Evolutionary conservation across 2,797 vertebrate genomes (phyloP), one percentile per base, ranked within the genome.

Genomic region (Silurus aristotelis): DNA sequence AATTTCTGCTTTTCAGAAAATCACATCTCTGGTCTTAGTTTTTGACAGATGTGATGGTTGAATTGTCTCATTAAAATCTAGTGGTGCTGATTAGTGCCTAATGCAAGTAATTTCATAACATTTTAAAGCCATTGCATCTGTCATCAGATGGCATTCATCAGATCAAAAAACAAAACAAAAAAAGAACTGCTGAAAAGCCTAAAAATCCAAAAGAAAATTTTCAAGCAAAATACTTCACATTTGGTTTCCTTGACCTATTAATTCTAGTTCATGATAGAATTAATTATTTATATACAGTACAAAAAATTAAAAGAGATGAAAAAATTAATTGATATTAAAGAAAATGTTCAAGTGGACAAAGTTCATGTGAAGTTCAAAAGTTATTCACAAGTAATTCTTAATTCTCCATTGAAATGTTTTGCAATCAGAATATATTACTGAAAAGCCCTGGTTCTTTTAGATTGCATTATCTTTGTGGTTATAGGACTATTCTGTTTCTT

Each of bases 1-100:
- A 43, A n/a, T 63, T 25, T 14, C 0, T 12, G 25, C 64, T 27
- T 19, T 31, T 77, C 58, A 22, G 22, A 79, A 19, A 22, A 79
- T 38, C 60, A 7, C 60, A 61, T 46, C 27, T 79, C 58, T 64
- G 77, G 14, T 48, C 56, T 38, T 15, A 20, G 17, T 60, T 27
- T 63, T 64, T 80, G 78, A 80, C 60, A 25, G 78, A 64, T 67
- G n/a, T 81, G 48, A 67, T 55, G 46, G 63, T 25, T 67, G 43
- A 67, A 67, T 68, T 67, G 46, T 55, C 46, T 67, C 1, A 52
- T 43, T 31, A 48, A 80, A 25, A 81, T 20, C n/a, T 38, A 55
- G 22, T 14, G 10, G 5, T 73, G n/a, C 43, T 52, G 46, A n/a
- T 46, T 52, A n/a, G 22, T 52, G 9, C 14, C 46, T 22, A 43